Base-by-base conservation (phyloP, 2,797 vertebrate genomes). In the Pachyuromys duprasi region DNA sequence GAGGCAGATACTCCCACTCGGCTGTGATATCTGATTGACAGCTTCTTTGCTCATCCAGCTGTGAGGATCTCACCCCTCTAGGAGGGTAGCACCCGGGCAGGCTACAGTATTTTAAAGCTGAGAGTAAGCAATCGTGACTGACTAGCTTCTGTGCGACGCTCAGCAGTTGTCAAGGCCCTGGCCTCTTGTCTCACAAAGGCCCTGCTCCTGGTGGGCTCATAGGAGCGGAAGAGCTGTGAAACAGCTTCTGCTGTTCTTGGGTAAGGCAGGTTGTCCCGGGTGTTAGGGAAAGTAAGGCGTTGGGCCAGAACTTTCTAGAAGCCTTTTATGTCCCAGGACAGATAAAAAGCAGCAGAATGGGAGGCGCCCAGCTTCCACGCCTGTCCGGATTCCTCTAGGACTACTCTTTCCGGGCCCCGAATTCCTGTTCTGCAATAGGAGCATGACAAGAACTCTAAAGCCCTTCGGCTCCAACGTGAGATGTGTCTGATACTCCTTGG, bases 201-300 rank as follows among this genome's bases (percentile, higher is more conserved):
- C 26, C 28, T 49, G 22, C 26, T 28, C 49, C 78, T 36, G 18
- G 26, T 15, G n/a, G 5, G 17, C 49, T 60, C 57, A 22, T 26
- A 84, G 60, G 57, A 69, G 13, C 31, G 5, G 31, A 49, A 65
- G 57, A 70, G 6, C 12, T 26, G 0, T 63, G 63, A 90, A 75
- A 33, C 49, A 83, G 36, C 18, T 39, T 78, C 81, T 94, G 79
- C 28, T 63, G 2, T 86, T 90, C 74, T 65, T 70, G 42, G 49
- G 42, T 60, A 18, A 88, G 24, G 33, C 2, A 93, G 39, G 67
- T 57, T 55, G 33, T 55, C 57, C 53, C 6, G 33, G 33, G 6
- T 75, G 75, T 70, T 33, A 69, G 93, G 33, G 93, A 96, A 92
- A 89, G 45, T 36, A 75, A 94, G 75, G 49, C 79, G 83, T 36